Evolutionary conservation across 2,888 invertebrate genomes (phyloP).

Genomic region (Phaedon cochleariae): DNA sequence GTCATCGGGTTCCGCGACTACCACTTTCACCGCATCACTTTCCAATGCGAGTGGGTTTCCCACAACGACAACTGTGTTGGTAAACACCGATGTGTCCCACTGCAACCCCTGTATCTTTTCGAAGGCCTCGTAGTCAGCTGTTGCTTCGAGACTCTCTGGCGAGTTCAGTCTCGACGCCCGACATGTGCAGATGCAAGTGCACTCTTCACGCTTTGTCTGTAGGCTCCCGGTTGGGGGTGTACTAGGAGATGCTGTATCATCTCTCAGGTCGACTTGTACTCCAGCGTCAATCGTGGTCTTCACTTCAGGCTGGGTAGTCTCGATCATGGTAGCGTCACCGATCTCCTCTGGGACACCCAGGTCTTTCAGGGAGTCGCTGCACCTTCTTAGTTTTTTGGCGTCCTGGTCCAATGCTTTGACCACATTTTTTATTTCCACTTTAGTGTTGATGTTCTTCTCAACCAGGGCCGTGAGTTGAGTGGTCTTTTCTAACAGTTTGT

Average conservation of each 20-base stretch:
- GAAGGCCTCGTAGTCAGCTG: background rate
- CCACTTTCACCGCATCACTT: conserved; percentile 13
- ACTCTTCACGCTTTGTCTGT: no score
- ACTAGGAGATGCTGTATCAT: no score
- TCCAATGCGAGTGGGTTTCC: conserved; percentile 10
- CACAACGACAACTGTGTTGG: background rate
- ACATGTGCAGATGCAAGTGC: background rate
- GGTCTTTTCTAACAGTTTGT: no score
- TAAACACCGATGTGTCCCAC: background rate
- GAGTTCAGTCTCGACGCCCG: background rate
- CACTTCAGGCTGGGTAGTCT: background rate
- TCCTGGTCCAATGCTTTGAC: no score
- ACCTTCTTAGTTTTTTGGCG: no score
- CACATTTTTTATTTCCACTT: no score
- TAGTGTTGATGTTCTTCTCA: background rate
- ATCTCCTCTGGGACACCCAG: no score
- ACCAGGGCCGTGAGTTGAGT: no score
- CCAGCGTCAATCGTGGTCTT: background rate
- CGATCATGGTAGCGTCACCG: no score
- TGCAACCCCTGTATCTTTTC: background rate
- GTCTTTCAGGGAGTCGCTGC: no score
- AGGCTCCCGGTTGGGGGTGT: background rate
- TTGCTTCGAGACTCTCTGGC: background rate
- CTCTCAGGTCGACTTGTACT: background rate
- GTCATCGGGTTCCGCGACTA: conserved; percentile 21